Conservation (phyloP, 2,888 invertebrate genomes). For the Pseudolycoriella hygida region DNA sequence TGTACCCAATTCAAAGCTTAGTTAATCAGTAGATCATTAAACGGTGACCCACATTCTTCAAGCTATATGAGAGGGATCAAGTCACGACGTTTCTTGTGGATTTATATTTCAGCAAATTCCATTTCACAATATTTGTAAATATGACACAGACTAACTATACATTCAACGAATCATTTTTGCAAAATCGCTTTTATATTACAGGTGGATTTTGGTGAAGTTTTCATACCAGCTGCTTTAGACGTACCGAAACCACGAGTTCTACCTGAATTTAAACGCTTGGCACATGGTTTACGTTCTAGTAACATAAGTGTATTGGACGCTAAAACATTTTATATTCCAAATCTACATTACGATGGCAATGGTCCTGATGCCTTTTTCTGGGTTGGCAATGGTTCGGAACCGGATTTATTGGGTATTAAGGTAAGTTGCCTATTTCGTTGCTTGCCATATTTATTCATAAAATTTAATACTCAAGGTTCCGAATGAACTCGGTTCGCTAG, state of each 20-base stretch:
- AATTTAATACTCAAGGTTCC: conserved; percentile 54
- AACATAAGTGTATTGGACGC: conserved; percentile 83
- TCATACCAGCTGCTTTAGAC: conserved; percentile 54
- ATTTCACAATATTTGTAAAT: too few relatives aligned
- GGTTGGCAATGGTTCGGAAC: conserved; percentile 79
- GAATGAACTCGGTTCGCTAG: conserved; percentile 70
- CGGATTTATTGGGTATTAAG: conserved; percentile 65
- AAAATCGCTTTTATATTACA: too few relatives aligned
- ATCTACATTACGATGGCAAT: conserved; percentile 79
- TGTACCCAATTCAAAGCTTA: too few relatives aligned
- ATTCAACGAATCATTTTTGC: too few relatives aligned
- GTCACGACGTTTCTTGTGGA: too few relatives aligned
- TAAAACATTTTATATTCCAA: conserved; percentile 81
- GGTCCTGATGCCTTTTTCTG: conserved; percentile 89
- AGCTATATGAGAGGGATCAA: too few relatives aligned
- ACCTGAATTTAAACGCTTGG: conserved; percentile 71
- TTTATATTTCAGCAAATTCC: too few relatives aligned
- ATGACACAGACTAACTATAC: too few relatives aligned
- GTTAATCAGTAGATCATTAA: too few relatives aligned
- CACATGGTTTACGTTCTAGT: conserved; percentile 76
- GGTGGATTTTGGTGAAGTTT: conserved; percentile 81
- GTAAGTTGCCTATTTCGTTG: conserved; percentile 20
- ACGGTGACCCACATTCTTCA: too few relatives aligned
- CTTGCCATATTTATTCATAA: too few relatives aligned
- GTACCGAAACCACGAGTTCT: conserved; percentile 65